These are phyloP conservation scores for Anoncus sp. DNA, from an alignment of 2,888 invertebrate species.

Conservation along the genomic window DNA sequence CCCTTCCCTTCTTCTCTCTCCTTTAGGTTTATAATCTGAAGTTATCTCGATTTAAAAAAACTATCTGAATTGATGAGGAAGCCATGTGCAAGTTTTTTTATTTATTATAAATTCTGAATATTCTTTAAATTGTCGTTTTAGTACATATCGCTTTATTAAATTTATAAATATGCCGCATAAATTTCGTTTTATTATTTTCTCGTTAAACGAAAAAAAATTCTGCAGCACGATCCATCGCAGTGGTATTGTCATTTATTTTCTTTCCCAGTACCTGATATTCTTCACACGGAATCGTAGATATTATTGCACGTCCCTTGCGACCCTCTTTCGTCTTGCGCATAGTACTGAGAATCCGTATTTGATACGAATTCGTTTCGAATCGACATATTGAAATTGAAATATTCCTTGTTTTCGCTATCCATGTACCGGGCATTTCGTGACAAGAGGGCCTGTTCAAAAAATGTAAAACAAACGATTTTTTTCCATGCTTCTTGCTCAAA, in stretches of 20 bases:
- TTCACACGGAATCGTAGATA: slow-evolving; percentile 10
- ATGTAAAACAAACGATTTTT: neutral
- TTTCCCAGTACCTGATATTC: slow-evolving; percentile 21
- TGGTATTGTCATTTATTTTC: slow-evolving; percentile 14
- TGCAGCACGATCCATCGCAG: neutral
- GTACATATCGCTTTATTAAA: neutral
- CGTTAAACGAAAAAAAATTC: neutral
- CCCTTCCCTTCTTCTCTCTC: no score
- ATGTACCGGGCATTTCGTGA: slow-evolving; percentile 6
- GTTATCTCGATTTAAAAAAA: no score
- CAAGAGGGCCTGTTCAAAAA: neutral
- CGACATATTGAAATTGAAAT: slow-evolving; percentile 77
- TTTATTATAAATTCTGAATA: neutral
- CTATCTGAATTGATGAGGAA: no score
- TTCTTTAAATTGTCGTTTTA: neutral
- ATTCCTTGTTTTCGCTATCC: slow-evolving; percentile 68
- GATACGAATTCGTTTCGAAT: slow-evolving; percentile 76
- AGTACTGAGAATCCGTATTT: slow-evolving; percentile 73
- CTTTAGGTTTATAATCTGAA: no score
- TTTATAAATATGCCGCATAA: neutral
- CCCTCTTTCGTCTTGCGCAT: slow-evolving; percentile 3
- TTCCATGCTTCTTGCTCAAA: neutral
- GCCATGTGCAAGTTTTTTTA: no score
- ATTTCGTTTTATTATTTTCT: slow-evolving; percentile 4
- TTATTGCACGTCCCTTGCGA: slow-evolving; percentile 17